Evolutionary conservation across 1,140 invertebrate species (phyloP), one percentile per base, ranked within the genome.

Genomic region (Drosophila orena): DNA sequence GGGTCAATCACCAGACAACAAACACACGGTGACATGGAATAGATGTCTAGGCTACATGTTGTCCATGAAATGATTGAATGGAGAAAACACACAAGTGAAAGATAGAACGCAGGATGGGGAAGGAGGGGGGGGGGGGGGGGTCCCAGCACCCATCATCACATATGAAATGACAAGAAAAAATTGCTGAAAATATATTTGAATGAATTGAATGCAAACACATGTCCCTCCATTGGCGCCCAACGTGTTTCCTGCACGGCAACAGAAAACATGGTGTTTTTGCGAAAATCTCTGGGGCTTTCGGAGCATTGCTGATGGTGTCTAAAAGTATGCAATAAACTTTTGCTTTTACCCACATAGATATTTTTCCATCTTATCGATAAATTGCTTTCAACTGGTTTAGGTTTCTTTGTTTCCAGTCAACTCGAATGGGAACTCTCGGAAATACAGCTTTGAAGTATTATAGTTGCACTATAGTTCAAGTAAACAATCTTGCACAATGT

Each of bases 101-200:
- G n/a, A 27, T 34, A 24, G 20, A 43, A 55, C 10, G 47, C 6
- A 14, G 22, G 8, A 34, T 7, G 17, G 17, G 17, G n/a, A n/a
- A 24, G 5, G 22, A 24, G 37, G n/a, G 10, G 5, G 43, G 12
- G 20, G 2, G 0, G 20, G 11, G 6, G 17, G 14, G 12, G 24
- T 60, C 35, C 42, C 42, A 30, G 10, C 71, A 74, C 30, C 75
- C 64, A 79, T 75, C 77, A 79, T 60, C 57, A 58, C 68, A 64
- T 66, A 74, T 59, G 74, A 73, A 88, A 81, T 77, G 83, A 86
- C 78, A 86, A 54, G 64, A 81, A 81, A 85, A 81, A 71, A 78
- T 86, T 78, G 69, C 61, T 74, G 62, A 75, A 86, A 86, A 86
- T 86, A 86, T 86, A 86, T 86, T 86, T 86, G 81, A 78, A 86